Evolutionary conservation across 2,797 vertebrate genomes (phyloP), one percentile per base, ranked within the genome.

Genomic region (Uromys caudimaculatus): DNA sequence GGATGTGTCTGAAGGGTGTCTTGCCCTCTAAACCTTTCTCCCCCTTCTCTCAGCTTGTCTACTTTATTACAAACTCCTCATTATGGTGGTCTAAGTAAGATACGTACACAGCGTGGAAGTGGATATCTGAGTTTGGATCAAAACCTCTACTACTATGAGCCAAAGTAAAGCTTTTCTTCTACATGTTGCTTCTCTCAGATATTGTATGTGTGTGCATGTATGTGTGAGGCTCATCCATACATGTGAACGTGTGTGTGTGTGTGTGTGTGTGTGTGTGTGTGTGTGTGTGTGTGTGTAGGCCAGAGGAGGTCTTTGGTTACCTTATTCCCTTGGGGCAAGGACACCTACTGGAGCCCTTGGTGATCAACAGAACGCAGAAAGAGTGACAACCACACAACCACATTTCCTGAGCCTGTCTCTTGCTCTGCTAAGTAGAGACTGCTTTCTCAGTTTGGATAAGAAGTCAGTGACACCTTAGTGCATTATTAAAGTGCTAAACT

Each of bases 281-380:
- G 9, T 69, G 54, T 82, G 6, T 38, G n/a, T 81, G 21, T 58
- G 54, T 41, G 6, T 82, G 56, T 44, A 44, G 60, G 41, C 2
- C 32, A 85, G 62, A 85, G 62, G 11, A 24, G 6, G 38, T 47
- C 24, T 16, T 47, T 85, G 17, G 29, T 2, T 52, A 23, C 16
- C 19, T 52, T 67, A 24, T 67, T 67, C 11, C 11, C 62, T 50
- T 84, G 41, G 47, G 23, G 47, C 56, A 64, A 4, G 11, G 10
- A 64, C 60, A 32, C 16, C 35, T 35, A 44, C 58, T 62, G 27
- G 27, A 83, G 38, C 16, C 32, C 16, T 64, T 85, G 10, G 21
- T 44, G 3, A 89, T 89, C 77, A 69, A 96, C 64, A 69, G 95
- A 81, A 93, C 56, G 54, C 83, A 78, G 64, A 56, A 75, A 95